A percentile compares a stretch with the other conserved stretches of the same genome.
Evolutionary conservation across 2,113 vertebrate species (phyloP).

Genomic region (Motacilla tschutschensis): DNA sequence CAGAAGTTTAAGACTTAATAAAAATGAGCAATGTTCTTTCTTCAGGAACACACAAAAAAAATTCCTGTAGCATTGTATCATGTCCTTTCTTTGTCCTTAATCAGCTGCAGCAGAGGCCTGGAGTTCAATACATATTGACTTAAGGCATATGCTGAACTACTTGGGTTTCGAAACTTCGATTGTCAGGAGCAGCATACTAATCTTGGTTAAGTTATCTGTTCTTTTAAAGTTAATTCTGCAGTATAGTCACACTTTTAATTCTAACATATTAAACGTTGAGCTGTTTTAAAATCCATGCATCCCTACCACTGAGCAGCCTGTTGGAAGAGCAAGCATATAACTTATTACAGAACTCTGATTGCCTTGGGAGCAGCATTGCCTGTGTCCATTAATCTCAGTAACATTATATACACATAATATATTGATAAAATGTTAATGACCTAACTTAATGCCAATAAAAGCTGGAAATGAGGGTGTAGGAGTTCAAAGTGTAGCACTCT

Average conservation of each 20-base stretch:
- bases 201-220: conserved; percentile 17
- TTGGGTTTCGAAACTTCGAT: conserved; percentile 39
- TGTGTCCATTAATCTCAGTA: conserved; percentile 51
- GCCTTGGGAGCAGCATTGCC: conserved; percentile 12
- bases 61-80: not conserved
- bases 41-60: not conserved
- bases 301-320: not conserved
- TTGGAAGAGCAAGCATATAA: conserved; percentile 22
- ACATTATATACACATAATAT: conserved; percentile 48
- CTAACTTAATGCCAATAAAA: conserved; percentile 51
- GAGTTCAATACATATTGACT: conserved; percentile 56
- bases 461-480: conserved; percentile 40
- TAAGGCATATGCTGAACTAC: conserved; percentile 19
- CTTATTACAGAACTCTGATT: conserved; percentile 15
- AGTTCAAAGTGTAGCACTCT: conserved; percentile 39
- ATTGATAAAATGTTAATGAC: conserved; percentile 62
- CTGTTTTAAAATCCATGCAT: conserved; percentile 47
- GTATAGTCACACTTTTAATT: conserved; percentile 18
- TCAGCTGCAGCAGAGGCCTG: conserved; percentile 34
- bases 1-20: conserved; percentile 54
- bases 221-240: conserved; percentile 30
- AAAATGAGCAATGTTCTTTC: conserved; percentile 47
- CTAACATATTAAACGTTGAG: conserved; percentile 5
- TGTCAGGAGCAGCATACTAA: conserved; percentile 35
- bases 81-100: conserved; percentile 28